These are phyloP conservation scores for Onchidella celtica DNA, from an alignment of 2,888 invertebrate genomes.

Conservation along the genomic window DNA sequence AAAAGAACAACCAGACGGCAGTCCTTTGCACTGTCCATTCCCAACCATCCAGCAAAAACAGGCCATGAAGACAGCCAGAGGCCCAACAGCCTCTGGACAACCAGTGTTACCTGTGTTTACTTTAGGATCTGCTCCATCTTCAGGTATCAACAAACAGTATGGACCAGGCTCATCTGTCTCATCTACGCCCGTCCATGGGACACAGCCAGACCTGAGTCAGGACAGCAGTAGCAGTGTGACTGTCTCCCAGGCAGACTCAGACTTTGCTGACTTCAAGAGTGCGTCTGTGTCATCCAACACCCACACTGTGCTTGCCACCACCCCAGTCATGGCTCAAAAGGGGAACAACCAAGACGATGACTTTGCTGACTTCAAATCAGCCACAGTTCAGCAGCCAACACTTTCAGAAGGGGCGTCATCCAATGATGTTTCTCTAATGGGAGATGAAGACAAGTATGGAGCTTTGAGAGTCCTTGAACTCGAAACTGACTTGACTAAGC, in stretches of 20 bases:
- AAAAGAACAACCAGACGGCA: constrained; percentile 49
- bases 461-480: constrained; percentile 65
- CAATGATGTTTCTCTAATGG: constrained; percentile 60
- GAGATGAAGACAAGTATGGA: constrained; percentile 74
- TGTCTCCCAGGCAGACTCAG: not conserved
- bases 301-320: constrained; percentile 2
- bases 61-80: not conserved
- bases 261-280: not conserved
- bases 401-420: not conserved
- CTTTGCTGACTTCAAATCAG: constrained; percentile 71
- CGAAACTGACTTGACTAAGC: constrained; percentile 35
- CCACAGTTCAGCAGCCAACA: constrained; percentile 48
- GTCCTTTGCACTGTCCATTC: constrained; percentile 64
- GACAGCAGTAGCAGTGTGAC: not conserved
- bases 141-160: not conserved
- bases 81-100: not conserved
- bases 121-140: not conserved
- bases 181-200: too few relatives aligned
- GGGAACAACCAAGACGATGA: constrained; percentile 59
- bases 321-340: not conserved
- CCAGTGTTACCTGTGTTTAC: not conserved
- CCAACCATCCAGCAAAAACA: constrained; percentile 22
- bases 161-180: not conserved
- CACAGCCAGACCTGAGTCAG: not conserved
- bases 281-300: constrained; percentile 2